A percentile compares a stretch with the other conserved stretches of the same genome.
Evolutionary conservation across 2,113 vertebrate species (phyloP).

Genomic region (Eudyptes chrysolophus): DNA sequence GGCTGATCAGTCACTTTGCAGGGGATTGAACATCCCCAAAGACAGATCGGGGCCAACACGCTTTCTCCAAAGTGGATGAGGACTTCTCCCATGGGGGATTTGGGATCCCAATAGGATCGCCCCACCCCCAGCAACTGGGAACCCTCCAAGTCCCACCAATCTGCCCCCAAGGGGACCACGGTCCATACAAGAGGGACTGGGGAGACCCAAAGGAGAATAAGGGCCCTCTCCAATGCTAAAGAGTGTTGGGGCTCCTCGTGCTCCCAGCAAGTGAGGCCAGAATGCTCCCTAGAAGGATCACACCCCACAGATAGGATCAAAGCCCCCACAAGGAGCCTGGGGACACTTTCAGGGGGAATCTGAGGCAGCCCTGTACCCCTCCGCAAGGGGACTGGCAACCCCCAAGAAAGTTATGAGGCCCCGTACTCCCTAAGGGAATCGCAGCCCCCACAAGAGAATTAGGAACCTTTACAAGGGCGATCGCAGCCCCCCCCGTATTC

Average conservation of each 20-base stretch:
- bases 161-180: rapidly evolving
- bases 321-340: rapidly evolving
- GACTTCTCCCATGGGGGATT: neutral
- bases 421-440: rapidly evolving
- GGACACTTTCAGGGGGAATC: neutral
- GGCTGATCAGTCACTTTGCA: neutral
- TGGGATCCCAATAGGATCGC: rapidly evolving
- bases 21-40: rapidly evolving
- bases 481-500: rapidly evolving
- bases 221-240: neutral
- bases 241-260: rapidly evolving
- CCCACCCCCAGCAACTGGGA: neutral
- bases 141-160: neutral
- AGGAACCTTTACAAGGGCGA: neutral
- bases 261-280: neutral
- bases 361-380: neutral
- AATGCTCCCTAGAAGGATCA: rapidly evolving
- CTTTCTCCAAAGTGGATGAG: neutral
- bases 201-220: neutral
- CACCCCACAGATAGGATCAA: neutral
- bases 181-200: rapidly evolving
- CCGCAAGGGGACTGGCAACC: rapidly evolving
- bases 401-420: rapidly evolving
- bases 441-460: rapidly evolving
- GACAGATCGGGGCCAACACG: rapidly evolving